These are phyloP conservation scores for Orchesellides sinensis DNA, from an alignment of 2,888 invertebrate species.

Conservation along the genomic window DNA sequence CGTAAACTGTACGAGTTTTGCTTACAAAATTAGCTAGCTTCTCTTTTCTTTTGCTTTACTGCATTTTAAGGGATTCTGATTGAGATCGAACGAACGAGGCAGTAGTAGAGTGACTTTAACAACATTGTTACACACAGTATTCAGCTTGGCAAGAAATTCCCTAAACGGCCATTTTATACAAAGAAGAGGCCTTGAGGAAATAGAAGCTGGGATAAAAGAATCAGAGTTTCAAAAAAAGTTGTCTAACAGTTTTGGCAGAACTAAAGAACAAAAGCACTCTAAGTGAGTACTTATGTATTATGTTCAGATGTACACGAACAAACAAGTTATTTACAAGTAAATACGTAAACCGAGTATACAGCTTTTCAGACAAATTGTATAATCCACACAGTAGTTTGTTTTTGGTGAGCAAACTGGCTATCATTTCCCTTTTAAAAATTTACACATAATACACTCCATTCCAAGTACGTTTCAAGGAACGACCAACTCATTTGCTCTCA, in stretches of 20 bases:
- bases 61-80: no score
- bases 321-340: no score
- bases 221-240: constrained; percentile 4
- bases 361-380: neutral
- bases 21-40: neutral
- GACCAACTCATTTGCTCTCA: constrained; percentile 25
- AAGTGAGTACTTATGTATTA: no score
- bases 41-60: no score
- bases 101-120: no score
- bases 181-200: neutral
- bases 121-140: no score
- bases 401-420: constrained; percentile 19
- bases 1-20: neutral
- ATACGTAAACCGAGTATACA: no score
- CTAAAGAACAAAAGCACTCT: neutral
- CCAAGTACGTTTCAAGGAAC: constrained; percentile 27
- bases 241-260: no score
- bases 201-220: neutral
- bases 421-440: constrained; percentile 43
- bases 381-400: no score
- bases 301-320: no score
- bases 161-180: neutral
- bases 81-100: no score
- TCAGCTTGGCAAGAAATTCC: neutral
- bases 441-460: constrained; percentile 21